phyloP scores from a whole-genome alignment of 2,888 invertebrate genomes.

The Abscondita cerata region DNA sequence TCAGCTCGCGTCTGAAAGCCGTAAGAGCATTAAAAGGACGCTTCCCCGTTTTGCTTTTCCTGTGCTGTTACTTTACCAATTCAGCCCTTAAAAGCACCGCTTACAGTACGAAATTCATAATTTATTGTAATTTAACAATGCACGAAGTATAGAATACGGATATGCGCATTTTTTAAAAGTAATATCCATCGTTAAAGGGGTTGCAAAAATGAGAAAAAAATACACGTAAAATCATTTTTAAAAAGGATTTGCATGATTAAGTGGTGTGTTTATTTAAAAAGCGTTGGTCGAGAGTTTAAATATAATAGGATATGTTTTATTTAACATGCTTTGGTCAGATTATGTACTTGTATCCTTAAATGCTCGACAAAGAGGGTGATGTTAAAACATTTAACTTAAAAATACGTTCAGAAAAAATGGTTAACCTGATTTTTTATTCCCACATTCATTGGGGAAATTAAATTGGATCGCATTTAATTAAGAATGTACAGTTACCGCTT shows the following conservation, averaged over 20 bases:
- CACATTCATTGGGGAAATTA: constrained; percentile 14
- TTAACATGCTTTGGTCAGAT: constrained; percentile 36
- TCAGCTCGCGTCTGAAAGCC: constrained; percentile 37
- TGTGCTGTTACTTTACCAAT: constrained; percentile 46
- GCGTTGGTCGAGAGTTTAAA: constrained; percentile 30
- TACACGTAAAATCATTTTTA: constrained; percentile 40
- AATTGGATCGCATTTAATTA: constrained; percentile 8
- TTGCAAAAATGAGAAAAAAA: constrained; percentile 23
- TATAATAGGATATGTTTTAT: constrained; percentile 37
- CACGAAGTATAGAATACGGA: constrained; percentile 42
- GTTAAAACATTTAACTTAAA: constrained; percentile 16
- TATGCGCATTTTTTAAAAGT: constrained; percentile 39
- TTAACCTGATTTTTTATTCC: constrained; percentile 10
- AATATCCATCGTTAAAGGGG: constrained; percentile 38
- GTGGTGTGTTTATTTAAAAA: constrained; percentile 45
- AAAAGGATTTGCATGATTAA: constrained; percentile 47
- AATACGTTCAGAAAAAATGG: constrained; percentile 2
- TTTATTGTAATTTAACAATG: constrained; percentile 51
- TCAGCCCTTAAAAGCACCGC: constrained; percentile 51
- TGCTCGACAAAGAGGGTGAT: constrained; percentile 21
- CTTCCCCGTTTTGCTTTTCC: constrained; percentile 43
- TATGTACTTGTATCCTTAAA: constrained; percentile 31
- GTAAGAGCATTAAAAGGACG: constrained; percentile 41
- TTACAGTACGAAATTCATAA: constrained; percentile 50
- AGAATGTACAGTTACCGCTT: too few species aligned